Evolutionary conservation across 2,797 vertebrate genomes (phyloP).

Genomic region (Sebastes iracundus): DNA sequence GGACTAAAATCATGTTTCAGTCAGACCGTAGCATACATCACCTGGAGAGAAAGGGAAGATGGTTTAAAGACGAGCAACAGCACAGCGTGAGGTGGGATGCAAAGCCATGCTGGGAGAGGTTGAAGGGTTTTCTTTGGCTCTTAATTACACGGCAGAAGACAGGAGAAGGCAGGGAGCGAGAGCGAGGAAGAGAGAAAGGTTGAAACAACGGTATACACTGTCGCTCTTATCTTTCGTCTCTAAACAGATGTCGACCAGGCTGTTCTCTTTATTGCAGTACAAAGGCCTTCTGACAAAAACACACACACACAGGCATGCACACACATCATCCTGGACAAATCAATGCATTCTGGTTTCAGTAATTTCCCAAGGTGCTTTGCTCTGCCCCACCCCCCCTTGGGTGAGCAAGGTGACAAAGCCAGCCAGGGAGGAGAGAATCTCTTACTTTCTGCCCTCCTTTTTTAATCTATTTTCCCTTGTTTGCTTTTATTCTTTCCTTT

Average conservation of each 20-base stretch:
- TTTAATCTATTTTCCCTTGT: conserved; percentile 34
- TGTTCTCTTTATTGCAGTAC: conserved; percentile 73
- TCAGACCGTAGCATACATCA: neutral
- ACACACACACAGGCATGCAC: conserved; percentile 30
- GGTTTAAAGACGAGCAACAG: conserved; percentile 29
- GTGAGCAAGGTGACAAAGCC: conserved; percentile 90
- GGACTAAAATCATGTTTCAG: neutral
- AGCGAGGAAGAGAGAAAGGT: conserved; percentile 49
- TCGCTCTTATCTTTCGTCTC: conserved; percentile 69
- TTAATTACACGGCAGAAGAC: conserved; percentile 76
- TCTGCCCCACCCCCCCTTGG: conserved; percentile 74
- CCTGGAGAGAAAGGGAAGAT: conserved; percentile 11
- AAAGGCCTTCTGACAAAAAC: conserved; percentile 78
- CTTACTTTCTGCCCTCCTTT: conserved; percentile 61
- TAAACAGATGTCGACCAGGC: conserved; percentile 78
- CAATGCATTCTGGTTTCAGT: conserved; percentile 92
- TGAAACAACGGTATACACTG: conserved; percentile 61
- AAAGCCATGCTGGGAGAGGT: conserved; percentile 53
- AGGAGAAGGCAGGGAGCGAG: conserved; percentile 59
- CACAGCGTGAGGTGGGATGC: conserved; percentile 54
- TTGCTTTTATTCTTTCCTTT: conserved; percentile 37
- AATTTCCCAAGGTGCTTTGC: conserved; percentile 94
- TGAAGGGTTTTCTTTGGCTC: conserved; percentile 71
- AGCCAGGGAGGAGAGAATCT: conserved; percentile 84
- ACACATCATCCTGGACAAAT: conserved; percentile 82